Conservation (phyloP, 2,113 vertebrate species). For the Ictalurus punctatus region DNA sequence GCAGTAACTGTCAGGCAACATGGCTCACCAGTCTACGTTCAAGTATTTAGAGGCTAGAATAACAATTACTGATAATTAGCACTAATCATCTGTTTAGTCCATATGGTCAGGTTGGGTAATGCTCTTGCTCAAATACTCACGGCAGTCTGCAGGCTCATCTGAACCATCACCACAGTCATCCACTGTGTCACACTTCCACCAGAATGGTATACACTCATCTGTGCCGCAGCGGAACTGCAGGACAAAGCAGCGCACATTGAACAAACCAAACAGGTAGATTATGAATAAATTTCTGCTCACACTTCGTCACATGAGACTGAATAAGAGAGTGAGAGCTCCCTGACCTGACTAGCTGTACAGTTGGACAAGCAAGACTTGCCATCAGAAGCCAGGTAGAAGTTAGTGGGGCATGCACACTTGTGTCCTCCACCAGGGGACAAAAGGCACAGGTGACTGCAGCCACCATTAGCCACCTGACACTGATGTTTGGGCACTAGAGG, state of each 20-base stretch:
- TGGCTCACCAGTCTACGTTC: neutral
- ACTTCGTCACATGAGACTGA: neutral
- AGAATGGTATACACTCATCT: constrained; percentile 97
- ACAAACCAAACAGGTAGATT: neutral
- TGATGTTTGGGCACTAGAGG: constrained; percentile 87
- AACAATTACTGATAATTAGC: constrained; percentile 36
- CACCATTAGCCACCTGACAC: constrained; percentile 90
- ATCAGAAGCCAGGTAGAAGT: constrained; percentile 94
- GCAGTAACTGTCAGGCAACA: neutral
- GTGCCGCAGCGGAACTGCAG: constrained; percentile 93
- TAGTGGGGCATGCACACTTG: constrained; percentile 93
- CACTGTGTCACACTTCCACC: constrained; percentile 99
- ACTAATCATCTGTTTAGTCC: constrained; percentile 35
- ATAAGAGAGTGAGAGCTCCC: constrained; percentile 20
- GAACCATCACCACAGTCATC: constrained; percentile 98
- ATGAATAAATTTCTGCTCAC: neutral
- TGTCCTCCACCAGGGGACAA: constrained; percentile 84
- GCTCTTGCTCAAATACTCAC: constrained; percentile 74
- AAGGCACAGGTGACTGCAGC: constrained; percentile 96
- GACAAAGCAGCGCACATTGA: neutral
- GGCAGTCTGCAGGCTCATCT: constrained; percentile 92
- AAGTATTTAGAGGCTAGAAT: constrained; percentile 15
- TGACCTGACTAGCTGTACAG: constrained; percentile 96
- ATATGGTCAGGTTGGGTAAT: constrained; percentile 28
- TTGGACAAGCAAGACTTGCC: constrained; percentile 95